Conservation (phyloP, 2,888 invertebrate genomes). For the Mamestra brassicae region DNA sequence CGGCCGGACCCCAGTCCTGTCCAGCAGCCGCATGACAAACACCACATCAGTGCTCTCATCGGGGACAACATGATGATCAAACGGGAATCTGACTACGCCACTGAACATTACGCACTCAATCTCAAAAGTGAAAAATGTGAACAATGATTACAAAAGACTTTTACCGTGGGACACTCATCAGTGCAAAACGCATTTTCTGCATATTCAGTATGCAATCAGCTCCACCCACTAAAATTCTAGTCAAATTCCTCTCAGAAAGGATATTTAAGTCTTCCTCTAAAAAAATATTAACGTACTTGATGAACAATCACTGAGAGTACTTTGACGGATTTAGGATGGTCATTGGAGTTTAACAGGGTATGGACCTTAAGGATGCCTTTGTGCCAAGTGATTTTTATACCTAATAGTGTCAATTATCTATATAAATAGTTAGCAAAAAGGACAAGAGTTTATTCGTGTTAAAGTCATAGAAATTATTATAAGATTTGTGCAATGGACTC, state of each 20-base stretch:
- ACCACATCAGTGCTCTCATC: slow-evolving; percentile 89
- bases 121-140: slow-evolving; percentile 90
- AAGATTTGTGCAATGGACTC: slow-evolving; percentile 87
- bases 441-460: slow-evolving; percentile 86
- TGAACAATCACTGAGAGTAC: slow-evolving; percentile 83
- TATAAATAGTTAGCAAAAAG: slow-evolving; percentile 85
- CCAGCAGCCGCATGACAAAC: slow-evolving; percentile 83
- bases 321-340: slow-evolving; percentile 86
- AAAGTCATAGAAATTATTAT: slow-evolving; percentile 83
- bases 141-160: slow-evolving; percentile 82
- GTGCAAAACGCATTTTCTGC: slow-evolving; percentile 74
- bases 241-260: slow-evolving; percentile 88
- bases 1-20: slow-evolving; percentile 78
- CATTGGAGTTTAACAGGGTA: slow-evolving; percentile 88
- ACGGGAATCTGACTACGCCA: slow-evolving; percentile 84
- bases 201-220: slow-evolving; percentile 75
- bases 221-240: slow-evolving; percentile 86
- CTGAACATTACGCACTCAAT: slow-evolving; percentile 87
- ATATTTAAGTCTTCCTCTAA: slow-evolving; percentile 84
- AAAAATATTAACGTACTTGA: slow-evolving; percentile 68
- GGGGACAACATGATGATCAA: slow-evolving; percentile 88
- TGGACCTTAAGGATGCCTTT: slow-evolving; percentile 89
- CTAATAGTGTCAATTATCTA: slow-evolving; percentile 89
- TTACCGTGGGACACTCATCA: slow-evolving; percentile 74
- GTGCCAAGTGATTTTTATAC: slow-evolving; percentile 90